Percentiles rank a stretch among this genome's conserved stretches.
Conservation (phyloP, 2,888 invertebrate species). For the Brenthis daphne region DNA sequence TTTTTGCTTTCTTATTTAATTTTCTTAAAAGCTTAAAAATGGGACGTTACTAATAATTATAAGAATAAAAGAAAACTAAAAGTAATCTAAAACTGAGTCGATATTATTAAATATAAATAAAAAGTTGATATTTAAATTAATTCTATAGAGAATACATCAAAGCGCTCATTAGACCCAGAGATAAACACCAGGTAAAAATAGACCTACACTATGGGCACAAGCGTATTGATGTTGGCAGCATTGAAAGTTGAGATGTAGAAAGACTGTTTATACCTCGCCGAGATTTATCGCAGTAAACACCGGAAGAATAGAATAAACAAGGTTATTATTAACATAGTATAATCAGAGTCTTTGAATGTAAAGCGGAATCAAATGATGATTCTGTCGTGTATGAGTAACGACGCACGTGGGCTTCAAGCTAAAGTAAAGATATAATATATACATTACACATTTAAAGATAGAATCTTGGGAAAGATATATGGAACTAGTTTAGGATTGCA, state of each 20-base stretch:
- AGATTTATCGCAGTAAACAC: conserved; percentile 60
- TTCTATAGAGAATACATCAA: conserved; percentile 18
- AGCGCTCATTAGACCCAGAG: conserved; percentile 12
- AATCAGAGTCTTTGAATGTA: conserved; percentile 21
- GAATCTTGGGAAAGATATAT: conserved; percentile 26
- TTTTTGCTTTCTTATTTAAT: too few relatives aligned
- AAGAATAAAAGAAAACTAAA: too few relatives aligned
- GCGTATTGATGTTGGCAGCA: conserved; percentile 27
- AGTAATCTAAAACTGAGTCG: too few relatives aligned
- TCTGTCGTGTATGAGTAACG: conserved; percentile 21
- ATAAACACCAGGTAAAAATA: conserved; percentile 30
- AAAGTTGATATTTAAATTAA: not conserved
- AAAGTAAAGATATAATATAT: conserved; percentile 29
- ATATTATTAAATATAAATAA: conserved; percentile 4
- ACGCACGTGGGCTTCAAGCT: conserved; percentile 35
- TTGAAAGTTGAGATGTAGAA: conserved; percentile 38
- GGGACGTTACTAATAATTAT: too few relatives aligned
- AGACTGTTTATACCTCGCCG: conserved; percentile 53
- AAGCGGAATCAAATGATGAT: conserved; percentile 17
- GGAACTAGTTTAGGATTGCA: conserved; percentile 24
- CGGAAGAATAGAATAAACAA: conserved; percentile 67
- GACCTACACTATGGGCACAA: conserved; percentile 12
- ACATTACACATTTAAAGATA: conserved; percentile 28
- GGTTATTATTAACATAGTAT: conserved; percentile 60
- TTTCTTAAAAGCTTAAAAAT: too few relatives aligned